Evolutionary conservation across 2,888 invertebrate genomes (phyloP), one percentile per base, ranked within the genome.

Genomic region (Cataglyphis albicans): DNA sequence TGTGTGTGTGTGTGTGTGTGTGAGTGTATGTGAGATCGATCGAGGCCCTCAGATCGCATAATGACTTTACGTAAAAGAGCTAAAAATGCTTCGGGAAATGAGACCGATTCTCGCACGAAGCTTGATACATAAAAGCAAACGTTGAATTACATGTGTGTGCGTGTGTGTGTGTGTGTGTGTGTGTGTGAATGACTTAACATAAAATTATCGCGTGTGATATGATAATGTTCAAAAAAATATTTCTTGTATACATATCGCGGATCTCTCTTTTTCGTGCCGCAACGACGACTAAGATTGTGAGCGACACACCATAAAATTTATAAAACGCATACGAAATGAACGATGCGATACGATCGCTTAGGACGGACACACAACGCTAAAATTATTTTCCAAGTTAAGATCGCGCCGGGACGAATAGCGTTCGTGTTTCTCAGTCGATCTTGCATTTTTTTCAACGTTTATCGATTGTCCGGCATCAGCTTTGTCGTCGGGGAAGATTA

Each of bases 401-500:
- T 87, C 73, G 52, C 70, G 52, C 21, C 21, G 32, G 81, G 78
- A 89, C 86, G 12, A 90, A 88, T 86, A 68, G 87, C 84, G 84
- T 80, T 80, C 89, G 85, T 89, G 89, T 89, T 83, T 82, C 84
- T 38, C 57, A 57, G 78, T 81, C 86, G 81, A 84, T 85, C 84
- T 83, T 84, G 75, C 75, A 87, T 91, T 90, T 89, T 84, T 86
- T 85, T 83, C 67, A 84, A 86, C 81, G 87, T 88, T 89, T 91
- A 92, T 92, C 92, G 91, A 81, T 86, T 88, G 89, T 88, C 90
- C 88, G 88, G 90, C 90, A 92, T 93, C 92, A 88, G 85, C 57
- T 65, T 73, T 82, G 78, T 85, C 82, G 89, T 83, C 86, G 75
- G 72, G 32, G 75, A 86, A 88, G 83, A 80, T 84, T 80, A 63